Evolutionary conservation across 1,140 invertebrate species (phyloP).

Genomic region (Caerostris darwini): DNA sequence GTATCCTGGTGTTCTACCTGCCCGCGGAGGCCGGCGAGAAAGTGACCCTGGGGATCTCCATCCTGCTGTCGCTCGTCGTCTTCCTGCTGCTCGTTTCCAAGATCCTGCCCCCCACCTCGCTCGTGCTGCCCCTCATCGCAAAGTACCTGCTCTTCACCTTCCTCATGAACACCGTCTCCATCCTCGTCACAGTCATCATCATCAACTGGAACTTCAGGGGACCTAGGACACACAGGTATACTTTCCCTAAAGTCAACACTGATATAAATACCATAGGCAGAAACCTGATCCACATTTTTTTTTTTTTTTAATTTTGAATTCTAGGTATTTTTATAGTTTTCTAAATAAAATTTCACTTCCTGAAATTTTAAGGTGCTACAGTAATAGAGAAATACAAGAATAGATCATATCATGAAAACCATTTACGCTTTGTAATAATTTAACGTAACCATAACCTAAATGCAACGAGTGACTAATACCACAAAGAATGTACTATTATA

Average conservation of each 20-base stretch:
- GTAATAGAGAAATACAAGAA: too few species aligned
- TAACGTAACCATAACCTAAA: too few species aligned
- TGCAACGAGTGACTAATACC: too few species aligned
- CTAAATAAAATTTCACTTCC: too few species aligned
- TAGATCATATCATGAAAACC: too few species aligned
- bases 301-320: too few species aligned
- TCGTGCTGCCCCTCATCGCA: conserved; percentile 96
- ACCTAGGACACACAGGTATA: conserved; percentile 94
- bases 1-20: conserved; percentile 98
- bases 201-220: conserved; percentile 99
- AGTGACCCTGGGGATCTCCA: conserved; percentile 88
- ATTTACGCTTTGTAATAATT: too few species aligned
- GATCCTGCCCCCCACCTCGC: conserved; percentile 98
- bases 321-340: too few species aligned
- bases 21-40: conserved; percentile 99
- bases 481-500: too few species aligned
- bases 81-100: conserved; percentile 99
- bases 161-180: conserved; percentile 97
- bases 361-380: too few species aligned
- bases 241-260: neutral
- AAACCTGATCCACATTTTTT: too few species aligned
- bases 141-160: conserved; percentile 99
- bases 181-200: conserved; percentile 98
- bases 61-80: conserved; percentile 98
- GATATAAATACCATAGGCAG: too few species aligned